phyloP scores from a whole-genome alignment of 2,888 invertebrate species.

The Notocelia uddmanniana region DNA sequence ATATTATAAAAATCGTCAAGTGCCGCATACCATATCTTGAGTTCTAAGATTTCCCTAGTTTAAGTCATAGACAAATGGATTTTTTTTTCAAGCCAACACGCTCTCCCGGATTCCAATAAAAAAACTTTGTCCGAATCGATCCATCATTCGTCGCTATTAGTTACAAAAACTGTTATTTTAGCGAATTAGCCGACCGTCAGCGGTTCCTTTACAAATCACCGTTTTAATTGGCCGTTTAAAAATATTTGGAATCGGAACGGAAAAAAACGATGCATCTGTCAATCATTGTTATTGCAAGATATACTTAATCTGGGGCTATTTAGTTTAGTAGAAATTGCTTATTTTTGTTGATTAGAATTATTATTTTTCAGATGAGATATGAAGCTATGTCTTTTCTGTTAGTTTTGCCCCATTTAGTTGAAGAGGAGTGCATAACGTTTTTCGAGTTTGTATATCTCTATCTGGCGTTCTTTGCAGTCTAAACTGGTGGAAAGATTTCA shows the following conservation, averaged over 20 bases:
- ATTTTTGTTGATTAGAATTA: constrained; percentile 6
- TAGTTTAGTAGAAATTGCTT: background rate
- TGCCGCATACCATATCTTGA: background rate
- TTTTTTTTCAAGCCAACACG: background rate
- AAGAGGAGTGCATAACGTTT: too few relatives aligned
- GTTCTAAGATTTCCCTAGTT: background rate
- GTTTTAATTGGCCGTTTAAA: constrained; percentile 76
- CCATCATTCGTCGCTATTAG: constrained; percentile 50
- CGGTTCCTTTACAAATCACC: constrained; percentile 66
- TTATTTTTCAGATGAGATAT: background rate
- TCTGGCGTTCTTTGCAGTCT: too few relatives aligned
- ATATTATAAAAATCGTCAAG: too few relatives aligned
- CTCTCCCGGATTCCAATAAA: constrained; percentile 3
- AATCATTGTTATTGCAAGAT: constrained; percentile 35
- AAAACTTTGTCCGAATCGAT: constrained; percentile 46
- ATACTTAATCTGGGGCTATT: constrained; percentile 15
- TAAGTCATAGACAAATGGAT: constrained; percentile 23
- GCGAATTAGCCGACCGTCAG: constrained; percentile 66
- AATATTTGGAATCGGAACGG: constrained; percentile 67
- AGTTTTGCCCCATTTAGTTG: background rate
- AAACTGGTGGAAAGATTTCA: too few relatives aligned
- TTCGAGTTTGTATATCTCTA: too few relatives aligned
- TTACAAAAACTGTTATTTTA: constrained; percentile 69
- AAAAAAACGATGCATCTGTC: constrained; percentile 45
- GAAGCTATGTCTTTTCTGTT: background rate